Percentiles rank a stretch among this genome's conserved stretches.
Conservation (phyloP, 2,113 vertebrate genomes). For the Sisor rabdophorus region DNA sequence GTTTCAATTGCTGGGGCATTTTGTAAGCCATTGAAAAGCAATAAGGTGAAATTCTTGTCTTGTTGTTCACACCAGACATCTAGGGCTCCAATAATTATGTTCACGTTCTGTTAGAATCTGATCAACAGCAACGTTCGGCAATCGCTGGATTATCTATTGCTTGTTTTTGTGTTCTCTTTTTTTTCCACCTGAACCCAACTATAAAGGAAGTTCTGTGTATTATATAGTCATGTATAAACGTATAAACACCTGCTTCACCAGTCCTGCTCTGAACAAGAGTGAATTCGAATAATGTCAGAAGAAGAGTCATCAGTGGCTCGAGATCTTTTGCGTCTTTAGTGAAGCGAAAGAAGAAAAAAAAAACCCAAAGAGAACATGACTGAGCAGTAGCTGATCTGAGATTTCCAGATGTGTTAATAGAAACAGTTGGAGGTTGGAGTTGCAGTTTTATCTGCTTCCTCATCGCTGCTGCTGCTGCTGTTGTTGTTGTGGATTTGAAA, state of each 20-base stretch:
- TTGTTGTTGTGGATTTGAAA: background rate
- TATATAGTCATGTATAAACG: background rate
- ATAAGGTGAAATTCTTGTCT: background rate
- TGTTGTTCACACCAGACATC: background rate
- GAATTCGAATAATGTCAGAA: background rate
- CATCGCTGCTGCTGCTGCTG: background rate
- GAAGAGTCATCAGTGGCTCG: background rate
- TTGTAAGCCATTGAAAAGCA: background rate
- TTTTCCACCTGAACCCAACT: background rate
- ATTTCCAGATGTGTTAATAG: too few species aligned
- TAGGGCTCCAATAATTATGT: too few species aligned
- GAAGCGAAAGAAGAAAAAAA: background rate
- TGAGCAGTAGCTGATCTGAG: background rate
- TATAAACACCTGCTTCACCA: background rate
- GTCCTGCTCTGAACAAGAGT: background rate
- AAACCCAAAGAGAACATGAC: background rate
- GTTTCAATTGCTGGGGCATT: background rate
- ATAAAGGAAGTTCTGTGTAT: background rate
- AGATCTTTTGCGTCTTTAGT: background rate
- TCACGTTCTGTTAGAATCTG: background rate
- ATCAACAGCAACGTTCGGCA: background rate
- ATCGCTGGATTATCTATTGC: background rate
- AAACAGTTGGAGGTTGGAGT: too few species aligned
- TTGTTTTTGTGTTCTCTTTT: background rate
- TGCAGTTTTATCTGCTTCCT: slow-evolving; percentile 9